phyloP scores from a whole-genome alignment of 2,113 vertebrate genomes.

The Callithrix jacchus region DNA sequence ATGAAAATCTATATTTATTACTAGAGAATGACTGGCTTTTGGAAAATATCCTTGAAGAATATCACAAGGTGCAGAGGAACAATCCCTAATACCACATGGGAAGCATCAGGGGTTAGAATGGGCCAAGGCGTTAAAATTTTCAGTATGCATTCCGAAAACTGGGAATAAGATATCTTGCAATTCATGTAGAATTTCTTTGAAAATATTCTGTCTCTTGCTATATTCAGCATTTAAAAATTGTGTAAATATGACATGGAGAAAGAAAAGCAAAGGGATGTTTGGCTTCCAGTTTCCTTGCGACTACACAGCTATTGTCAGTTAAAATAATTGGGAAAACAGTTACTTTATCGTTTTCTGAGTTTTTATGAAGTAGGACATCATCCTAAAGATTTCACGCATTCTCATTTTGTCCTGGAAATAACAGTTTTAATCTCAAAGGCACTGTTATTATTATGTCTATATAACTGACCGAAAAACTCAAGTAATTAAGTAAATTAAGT shows the following conservation, averaged over 20 bases:
- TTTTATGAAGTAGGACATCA: not conserved
- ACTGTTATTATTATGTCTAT: not conserved
- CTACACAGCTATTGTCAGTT: not conserved
- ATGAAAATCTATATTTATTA: not conserved
- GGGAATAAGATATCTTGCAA: not conserved
- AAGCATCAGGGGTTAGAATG: not conserved
- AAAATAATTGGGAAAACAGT: not conserved
- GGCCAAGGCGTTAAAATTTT: not conserved
- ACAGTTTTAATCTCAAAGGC: not conserved
- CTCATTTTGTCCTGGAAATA: conserved; percentile 13
- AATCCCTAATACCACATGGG: not conserved
- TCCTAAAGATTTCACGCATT: not conserved
- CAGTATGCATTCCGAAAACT: not conserved
- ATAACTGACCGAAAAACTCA: not conserved
- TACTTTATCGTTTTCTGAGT: not conserved
- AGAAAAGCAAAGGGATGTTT: not conserved
- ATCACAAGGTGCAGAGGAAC: not conserved
- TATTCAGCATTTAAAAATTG: not conserved
- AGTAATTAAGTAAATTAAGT: not conserved
- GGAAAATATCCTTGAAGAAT: not conserved
- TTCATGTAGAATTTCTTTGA: not conserved
- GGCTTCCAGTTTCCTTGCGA: not conserved
- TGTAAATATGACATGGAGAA: not conserved
- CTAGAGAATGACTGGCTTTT: not conserved
- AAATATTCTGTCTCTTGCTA: not conserved